Percentiles rank a stretch among this genome's conserved stretches.
These are phyloP conservation scores for Saxidomus purpurata DNA, from an alignment of 1,140 invertebrate genomes.

Conservation along the genomic window DNA sequence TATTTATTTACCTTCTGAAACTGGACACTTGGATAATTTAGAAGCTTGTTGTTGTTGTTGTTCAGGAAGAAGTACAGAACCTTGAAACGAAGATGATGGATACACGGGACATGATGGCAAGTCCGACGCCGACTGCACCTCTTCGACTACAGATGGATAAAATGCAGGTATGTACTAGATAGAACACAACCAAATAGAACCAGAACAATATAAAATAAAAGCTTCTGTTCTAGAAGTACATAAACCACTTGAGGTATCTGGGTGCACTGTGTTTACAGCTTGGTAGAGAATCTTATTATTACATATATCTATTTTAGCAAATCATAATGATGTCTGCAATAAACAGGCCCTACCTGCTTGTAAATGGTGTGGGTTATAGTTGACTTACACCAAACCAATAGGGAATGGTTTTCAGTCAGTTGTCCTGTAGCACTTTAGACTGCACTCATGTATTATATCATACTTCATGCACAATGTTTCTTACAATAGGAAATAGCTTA, in stretches of 20 bases:
- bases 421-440: too few species aligned
- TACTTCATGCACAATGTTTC: too few species aligned
- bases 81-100: slow-evolving; percentile 74
- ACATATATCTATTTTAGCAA: too few species aligned
- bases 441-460: too few species aligned
- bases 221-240: neutral
- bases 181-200: neutral
- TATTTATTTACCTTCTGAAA: too few species aligned
- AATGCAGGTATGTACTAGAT: slow-evolving; percentile 71
- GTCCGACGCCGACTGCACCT: slow-evolving; percentile 63
- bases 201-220: neutral
- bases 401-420: too few species aligned
- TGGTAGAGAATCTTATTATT: neutral
- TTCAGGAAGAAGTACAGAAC: slow-evolving; percentile 72
- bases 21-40: too few species aligned
- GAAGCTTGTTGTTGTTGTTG: neutral
- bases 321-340: too few species aligned
- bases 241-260: neutral
- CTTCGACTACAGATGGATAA: slow-evolving; percentile 75
- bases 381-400: too few species aligned
- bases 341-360: too few species aligned
- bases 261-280: neutral
- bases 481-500: too few species aligned
- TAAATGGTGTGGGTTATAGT: too few species aligned
- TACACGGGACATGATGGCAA: slow-evolving; percentile 71